Evolutionary conservation across 2,113 vertebrate genomes (phyloP), one percentile per base, ranked within the genome.

Genomic region (Gobiocypris rarus): DNA sequence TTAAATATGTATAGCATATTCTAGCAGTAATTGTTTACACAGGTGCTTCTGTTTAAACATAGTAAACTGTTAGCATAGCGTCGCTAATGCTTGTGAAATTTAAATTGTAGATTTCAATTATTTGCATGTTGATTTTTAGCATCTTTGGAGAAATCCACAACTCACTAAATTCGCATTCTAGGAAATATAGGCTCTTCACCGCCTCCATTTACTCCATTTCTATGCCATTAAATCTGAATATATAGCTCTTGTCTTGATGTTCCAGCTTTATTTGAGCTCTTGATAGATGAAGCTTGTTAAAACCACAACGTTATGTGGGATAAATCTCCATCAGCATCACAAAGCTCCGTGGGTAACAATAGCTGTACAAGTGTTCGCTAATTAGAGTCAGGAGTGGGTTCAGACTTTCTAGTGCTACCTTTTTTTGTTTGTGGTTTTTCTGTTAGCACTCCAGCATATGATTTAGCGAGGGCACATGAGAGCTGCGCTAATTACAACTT

Each of bases 321-420:
- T 75, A 81, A 75, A 24, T 67, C 48, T 75, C 50, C 9, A 75
- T 81, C 59, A 83, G 48, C 79, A 80, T 76, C 59, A 83, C 76
- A 80, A 85, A 73, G 80, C 75, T 81, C 56, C 50, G 31, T 70
- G 74, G 50, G 48, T 54, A 70, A 86, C 84, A 86, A 88, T 81
- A 77, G 71, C 43, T 4, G 9, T 15, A 87, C 54, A 65, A 88
- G 76, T 78, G 70, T 73, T 80, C 17, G 5, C 45, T 88, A 77
- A 88, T 88, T 82, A 84, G n/a, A 45, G 56, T 82, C 77, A 86
- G 63, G 54, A 88, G 87, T 84, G 73, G 75, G 81, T 63, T 76
- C 26, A 69, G 52, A 73, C 38, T 73, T 73, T 78, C 67, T 59
- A 58, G 65, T 54, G 65, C 73, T 70, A 79, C 45, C 41, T 70